These are phyloP conservation scores for Dicaeum eximium DNA, from an alignment of 2,113 vertebrate genomes.

Conservation along the genomic window DNA sequence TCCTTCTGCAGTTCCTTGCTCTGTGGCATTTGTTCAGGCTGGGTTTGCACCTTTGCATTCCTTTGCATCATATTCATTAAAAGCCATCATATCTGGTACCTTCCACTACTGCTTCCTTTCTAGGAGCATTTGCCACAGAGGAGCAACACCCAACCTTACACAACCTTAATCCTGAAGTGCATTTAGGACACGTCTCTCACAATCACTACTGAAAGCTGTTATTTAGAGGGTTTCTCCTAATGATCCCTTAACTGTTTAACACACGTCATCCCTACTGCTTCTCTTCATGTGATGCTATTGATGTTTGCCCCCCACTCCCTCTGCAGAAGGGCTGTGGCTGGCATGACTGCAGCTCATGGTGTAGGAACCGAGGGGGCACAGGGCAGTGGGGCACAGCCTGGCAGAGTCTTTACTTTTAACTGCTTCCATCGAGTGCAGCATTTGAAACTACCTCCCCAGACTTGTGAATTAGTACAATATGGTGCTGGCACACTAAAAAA, in stretches of 20 bases:
- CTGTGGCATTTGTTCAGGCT: not conserved
- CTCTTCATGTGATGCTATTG: accelerated
- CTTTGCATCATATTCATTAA: not conserved
- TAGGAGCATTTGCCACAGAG: not conserved
- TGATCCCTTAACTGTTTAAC: not conserved
- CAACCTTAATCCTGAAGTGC: not conserved
- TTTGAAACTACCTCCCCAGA: not conserved
- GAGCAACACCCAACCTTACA: not conserved
- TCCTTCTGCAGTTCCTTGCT: not conserved
- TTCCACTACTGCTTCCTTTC: not conserved
- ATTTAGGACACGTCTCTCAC: not conserved
- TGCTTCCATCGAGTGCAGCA: not conserved
- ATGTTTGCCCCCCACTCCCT: too few species aligned
- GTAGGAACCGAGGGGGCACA: not conserved
- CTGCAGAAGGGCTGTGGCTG: not conserved
- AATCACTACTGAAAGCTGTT: not conserved
- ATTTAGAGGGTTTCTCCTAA: not conserved
- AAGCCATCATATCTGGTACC: not conserved
- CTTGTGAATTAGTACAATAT: not conserved
- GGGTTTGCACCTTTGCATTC: not conserved
- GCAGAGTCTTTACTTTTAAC: not conserved
- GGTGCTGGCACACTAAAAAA: not conserved
- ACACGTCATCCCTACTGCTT: not conserved
- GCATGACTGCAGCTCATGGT: accelerated
- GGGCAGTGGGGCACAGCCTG: not conserved